Evolutionary conservation across 1,140 invertebrate species (phyloP).

Genomic region (Drosophila novamexicana): DNA sequence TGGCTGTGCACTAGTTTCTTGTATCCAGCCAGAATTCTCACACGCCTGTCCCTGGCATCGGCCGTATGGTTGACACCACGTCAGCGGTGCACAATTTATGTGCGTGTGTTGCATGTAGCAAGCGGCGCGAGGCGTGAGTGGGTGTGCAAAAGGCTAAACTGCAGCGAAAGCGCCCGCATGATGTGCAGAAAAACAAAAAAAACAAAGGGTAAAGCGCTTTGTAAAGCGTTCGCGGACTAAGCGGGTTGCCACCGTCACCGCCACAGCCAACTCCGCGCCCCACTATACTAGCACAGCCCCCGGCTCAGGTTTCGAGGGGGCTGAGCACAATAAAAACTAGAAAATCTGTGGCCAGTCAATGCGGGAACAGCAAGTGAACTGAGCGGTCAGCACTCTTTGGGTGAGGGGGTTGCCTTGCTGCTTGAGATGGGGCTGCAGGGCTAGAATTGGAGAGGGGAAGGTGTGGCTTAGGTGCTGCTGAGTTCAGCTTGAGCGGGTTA

Average conservation of each 20-base stretch:
- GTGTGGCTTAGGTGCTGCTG: not conserved
- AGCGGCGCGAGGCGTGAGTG: not conserved
- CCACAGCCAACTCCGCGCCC: not conserved
- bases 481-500: slow-evolving; percentile 57
- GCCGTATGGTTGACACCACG: slow-evolving; percentile 52
- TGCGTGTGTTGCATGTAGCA: slow-evolving; percentile 27
- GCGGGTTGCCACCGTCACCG: slow-evolving; percentile 5
- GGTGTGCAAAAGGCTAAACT: not conserved
- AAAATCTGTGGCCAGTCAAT: slow-evolving; percentile 72
- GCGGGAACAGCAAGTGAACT: slow-evolving; percentile 32
- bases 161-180: slow-evolving; percentile 9
- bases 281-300: not conserved
- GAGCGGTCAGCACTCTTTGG: slow-evolving; percentile 36
- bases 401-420: not conserved
- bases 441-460: not conserved
- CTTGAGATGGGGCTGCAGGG: not conserved
- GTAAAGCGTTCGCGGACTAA: slow-evolving; percentile 46
- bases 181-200: not conserved
- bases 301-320: not conserved
- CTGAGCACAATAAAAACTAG: slow-evolving; percentile 50
- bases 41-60: slow-evolving; percentile 27
- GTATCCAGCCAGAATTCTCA: not conserved
- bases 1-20: slow-evolving; percentile 34
- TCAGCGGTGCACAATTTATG: slow-evolving; percentile 62
- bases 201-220: slow-evolving; percentile 34